phyloP scores from a whole-genome alignment of 2,113 vertebrate genomes.

The Elephas maximus region DNA sequence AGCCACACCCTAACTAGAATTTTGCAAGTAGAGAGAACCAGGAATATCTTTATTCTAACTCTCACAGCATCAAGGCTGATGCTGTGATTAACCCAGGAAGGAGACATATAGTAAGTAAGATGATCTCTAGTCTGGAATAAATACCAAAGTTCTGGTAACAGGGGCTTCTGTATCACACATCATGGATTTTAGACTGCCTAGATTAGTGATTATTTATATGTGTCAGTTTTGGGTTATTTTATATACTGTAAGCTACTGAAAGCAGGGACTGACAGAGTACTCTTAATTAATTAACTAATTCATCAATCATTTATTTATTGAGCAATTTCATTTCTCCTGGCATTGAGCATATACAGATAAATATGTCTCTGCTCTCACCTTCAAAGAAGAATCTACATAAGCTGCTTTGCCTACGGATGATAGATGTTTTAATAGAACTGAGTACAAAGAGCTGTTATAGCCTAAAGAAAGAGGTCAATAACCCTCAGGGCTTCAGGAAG shows the following conservation, averaged over 20 bases:
- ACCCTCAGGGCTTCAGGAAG: neutral
- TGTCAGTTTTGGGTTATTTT: neutral
- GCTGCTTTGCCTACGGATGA: conserved; percentile 21
- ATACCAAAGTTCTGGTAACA: neutral
- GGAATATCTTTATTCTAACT: neutral
- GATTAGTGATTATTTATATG: neutral
- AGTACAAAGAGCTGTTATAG: neutral
- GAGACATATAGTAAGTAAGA: neutral
- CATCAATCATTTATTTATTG: neutral
- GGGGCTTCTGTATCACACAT: neutral
- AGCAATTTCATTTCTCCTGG: neutral
- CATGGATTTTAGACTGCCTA: neutral
- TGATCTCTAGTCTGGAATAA: neutral
- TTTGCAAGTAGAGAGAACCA: neutral
- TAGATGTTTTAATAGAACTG: neutral
- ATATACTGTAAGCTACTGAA: neutral
- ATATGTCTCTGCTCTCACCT: neutral
- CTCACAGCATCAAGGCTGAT: neutral
- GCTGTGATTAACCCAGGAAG: neutral
- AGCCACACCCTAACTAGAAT: neutral
- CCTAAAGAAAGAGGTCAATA: neutral
- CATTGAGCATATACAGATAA: neutral
- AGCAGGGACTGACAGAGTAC: neutral
- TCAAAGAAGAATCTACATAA: conserved; percentile 35
- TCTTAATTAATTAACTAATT: neutral